Percentiles rank a stretch among this genome's conserved stretches.
phyloP scores from a whole-genome alignment of 2,888 invertebrate species.

The Lasioglossum morio region DNA sequence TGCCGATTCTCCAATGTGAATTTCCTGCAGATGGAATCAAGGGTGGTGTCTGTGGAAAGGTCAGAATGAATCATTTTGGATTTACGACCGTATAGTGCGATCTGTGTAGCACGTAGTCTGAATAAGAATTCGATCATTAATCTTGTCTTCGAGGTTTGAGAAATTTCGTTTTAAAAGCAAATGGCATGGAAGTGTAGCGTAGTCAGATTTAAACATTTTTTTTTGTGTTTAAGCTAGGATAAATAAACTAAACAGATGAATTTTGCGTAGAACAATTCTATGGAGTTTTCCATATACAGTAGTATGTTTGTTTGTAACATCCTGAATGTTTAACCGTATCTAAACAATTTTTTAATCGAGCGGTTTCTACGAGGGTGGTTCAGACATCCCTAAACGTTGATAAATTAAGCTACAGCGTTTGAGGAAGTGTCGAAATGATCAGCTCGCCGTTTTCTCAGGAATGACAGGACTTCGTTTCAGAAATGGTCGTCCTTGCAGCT shows the following conservation, averaged over 20 bases:
- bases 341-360: too few species aligned
- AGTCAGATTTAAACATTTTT: background rate
- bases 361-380: background rate
- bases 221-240: background rate
- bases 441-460: background rate
- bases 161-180: background rate
- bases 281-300: too few species aligned
- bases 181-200: background rate
- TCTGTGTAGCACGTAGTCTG: background rate
- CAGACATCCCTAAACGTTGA: too few species aligned
- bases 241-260: too few species aligned
- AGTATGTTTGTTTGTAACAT: too few species aligned
- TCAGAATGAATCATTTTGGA: background rate
- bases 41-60: background rate
- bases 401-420: background rate
- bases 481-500: background rate
- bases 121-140: background rate
- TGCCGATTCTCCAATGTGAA: slow-evolving; percentile 28
- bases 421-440: background rate
- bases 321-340: too few species aligned
- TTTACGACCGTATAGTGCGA: background rate
- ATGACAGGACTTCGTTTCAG: background rate
- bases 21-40: slow-evolving; percentile 15
- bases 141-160: background rate
- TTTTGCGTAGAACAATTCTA: too few species aligned